Percentiles rank a stretch among this genome's conserved stretches.
Evolutionary conservation across 1,140 invertebrate genomes (phyloP).

Genomic region (Mylabris phalerata): DNA sequence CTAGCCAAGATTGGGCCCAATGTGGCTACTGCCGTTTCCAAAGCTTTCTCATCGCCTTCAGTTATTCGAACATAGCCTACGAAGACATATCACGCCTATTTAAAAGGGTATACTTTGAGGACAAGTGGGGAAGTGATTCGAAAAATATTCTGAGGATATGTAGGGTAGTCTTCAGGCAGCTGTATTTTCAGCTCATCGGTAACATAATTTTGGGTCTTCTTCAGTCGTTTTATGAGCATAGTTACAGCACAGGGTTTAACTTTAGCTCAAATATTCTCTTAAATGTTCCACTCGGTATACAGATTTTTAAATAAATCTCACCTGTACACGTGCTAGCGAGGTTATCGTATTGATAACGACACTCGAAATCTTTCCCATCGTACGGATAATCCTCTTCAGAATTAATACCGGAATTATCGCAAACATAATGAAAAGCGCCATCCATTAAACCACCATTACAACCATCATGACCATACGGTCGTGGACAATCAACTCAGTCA

Average conservation of each 20-base stretch:
- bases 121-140: no score
- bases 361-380: constrained; percentile 45
- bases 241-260: no score
- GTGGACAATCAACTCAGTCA: constrained; percentile 61
- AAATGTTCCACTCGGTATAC: no score
- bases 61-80: constrained; percentile 58
- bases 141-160: no score
- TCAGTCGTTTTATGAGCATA: no score
- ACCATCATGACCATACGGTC: constrained; percentile 39
- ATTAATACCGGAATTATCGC: no score
- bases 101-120: no score
- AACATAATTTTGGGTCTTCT: no score
- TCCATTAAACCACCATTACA: constrained; percentile 46
- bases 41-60: constrained; percentile 58
- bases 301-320: constrained; percentile 10
- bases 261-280: no score
- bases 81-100: no score
- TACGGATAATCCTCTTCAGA: constrained; percentile 49
- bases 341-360: constrained; percentile 48
- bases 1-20: constrained; percentile 77
- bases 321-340: constrained; percentile 50
- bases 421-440: constrained; percentile 41
- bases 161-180: no score
- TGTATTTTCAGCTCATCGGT: no score
- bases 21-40: constrained; percentile 69